These are phyloP conservation scores for Solea senegalensis DNA, from an alignment of 2,113 vertebrate genomes.

Conservation along the genomic window DNA sequence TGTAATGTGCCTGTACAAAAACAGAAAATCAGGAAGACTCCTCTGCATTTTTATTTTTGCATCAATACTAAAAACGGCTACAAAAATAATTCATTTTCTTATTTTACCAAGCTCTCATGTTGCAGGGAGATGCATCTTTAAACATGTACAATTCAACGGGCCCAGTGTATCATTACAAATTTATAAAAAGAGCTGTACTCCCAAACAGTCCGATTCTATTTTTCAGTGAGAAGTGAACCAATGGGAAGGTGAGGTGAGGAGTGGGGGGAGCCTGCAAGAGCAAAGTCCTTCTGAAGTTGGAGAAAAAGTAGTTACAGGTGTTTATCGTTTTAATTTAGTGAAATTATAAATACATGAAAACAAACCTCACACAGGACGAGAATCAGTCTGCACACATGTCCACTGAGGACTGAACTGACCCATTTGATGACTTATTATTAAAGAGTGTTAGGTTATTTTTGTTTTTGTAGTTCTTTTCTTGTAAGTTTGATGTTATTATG, in stretches of 20 bases:
- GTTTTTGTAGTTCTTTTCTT: neutral
- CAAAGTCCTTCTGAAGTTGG: neutral
- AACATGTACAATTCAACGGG: slow-evolving; percentile 29
- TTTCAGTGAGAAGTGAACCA: slow-evolving; percentile 52
- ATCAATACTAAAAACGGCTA: slow-evolving; percentile 31
- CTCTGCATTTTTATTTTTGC: slow-evolving; percentile 18
- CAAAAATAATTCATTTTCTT: slow-evolving; percentile 30
- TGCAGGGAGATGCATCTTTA: slow-evolving; percentile 38
- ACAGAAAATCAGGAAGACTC: slow-evolving; percentile 44
- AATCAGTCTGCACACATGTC: too few species aligned
- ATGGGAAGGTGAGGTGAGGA: slow-evolving; percentile 48
- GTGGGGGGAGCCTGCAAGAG: slow-evolving; percentile 57
- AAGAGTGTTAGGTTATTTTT: neutral
- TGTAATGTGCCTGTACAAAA: slow-evolving; percentile 58
- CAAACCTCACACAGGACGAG: too few species aligned
- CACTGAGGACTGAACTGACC: too few species aligned
- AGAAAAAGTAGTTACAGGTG: too few species aligned
- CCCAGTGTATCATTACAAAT: slow-evolving; percentile 53
- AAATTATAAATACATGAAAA: too few species aligned
- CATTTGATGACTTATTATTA: too few species aligned
- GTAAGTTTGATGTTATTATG: neutral
- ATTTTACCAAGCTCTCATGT: slow-evolving; percentile 28
- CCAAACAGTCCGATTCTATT: slow-evolving; percentile 30
- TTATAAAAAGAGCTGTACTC: slow-evolving; percentile 50
- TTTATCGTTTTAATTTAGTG: too few species aligned